Base-by-base conservation (phyloP, 2,888 invertebrate genomes). In the Autographa gamma region DNA sequence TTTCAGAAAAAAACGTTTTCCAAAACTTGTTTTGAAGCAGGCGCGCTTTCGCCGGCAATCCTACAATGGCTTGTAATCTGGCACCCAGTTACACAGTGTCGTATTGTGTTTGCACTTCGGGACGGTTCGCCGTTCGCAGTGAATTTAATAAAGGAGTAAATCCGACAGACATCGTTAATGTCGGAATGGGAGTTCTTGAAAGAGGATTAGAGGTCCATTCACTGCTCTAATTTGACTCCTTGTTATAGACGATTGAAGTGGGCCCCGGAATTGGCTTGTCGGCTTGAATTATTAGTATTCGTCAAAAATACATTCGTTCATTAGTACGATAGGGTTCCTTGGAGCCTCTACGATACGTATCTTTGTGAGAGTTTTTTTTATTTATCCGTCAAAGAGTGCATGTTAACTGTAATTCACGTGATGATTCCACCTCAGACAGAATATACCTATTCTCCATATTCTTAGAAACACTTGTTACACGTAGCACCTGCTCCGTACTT, bases 191-290 rank as follows among this genome's bases (percentile, higher is more conserved):
- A 85, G 80, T 83, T 68, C 83, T 83, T 79, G 83, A 83, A 85
- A 84, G 84, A 86, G 86, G 85, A 88, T 88, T 87, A 88, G 84
- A 82, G 84, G 80, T 85, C 85, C 83, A 85, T 88, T 87, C 87
- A 84, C 81, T 79, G 81, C 81, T 86, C 85, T 88, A 86, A 88
- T 85, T 88, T 86, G 84, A 86, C 82, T 86, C 85, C 85, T 85
- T 85, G 86, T 87, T 85, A 83, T 76, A 80, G 78, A 75, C 73
- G 80, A 81, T 79, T 80, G 77, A 76, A 85, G 78, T 77, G 74
- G 71, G 60, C 61, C 74, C 74, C 73, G 58, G 67, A 68, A 79
- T 79, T 85, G 71, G 78, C 69, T 74, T 62, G 66, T 67, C 64
- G 54, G 60, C 64, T 70, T 41, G 66, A 77, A 72, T 78, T 60